Evolutionary conservation across 1,140 invertebrate genomes (phyloP), one percentile per base, ranked within the genome.

Genomic region (Eufriesea mexicana): DNA sequence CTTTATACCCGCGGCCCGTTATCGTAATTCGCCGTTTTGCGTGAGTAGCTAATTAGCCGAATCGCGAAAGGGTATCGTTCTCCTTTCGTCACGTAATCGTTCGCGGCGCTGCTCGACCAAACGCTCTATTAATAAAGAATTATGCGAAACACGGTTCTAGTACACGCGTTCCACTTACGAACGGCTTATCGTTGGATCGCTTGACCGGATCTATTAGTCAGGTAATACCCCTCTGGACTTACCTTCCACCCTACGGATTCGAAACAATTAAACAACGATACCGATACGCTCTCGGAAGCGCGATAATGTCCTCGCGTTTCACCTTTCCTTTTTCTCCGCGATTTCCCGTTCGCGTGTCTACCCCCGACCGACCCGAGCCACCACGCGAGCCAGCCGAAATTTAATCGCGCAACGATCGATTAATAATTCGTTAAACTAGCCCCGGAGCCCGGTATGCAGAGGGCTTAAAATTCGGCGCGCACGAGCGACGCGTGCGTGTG

Each of bases 11-110:
- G 18, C 7, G 7, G 0, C 20, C n/a, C 20, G 79, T 59, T 76
- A 82, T 82, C 79, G 79, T 82, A 82, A 82, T 82, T 76, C 79
- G 64, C 62, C 62, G 79, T 76, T 67, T 82, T 68, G 79, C 79
- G 73, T 59, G 79, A 82, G 79, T 23, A 51, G 71, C 62, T 76
- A 82, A 82, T 82, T 82, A 82, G 54, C 73, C n/a, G 79, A 59
- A 57, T 64, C 49, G 55, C 28, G 25, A 45, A 76, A 55, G n/a
- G 35, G 51, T 75, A 82, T 82, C 72, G 79, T 76, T 76, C 73
- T n/a, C 51, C 79, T 82, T 59, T 28, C 71, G 71, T 67, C 72
- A 57, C 79, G 74, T 49, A 64, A 51, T 76, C 59, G 74, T 45
- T 35, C 54, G 42, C 45, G 67, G 51, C n/a, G 55, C 47, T 42